These are phyloP conservation scores for Sebastes steindachneri DNA, from an alignment of 2,797 vertebrate genomes.

Conservation along the genomic window DNA sequence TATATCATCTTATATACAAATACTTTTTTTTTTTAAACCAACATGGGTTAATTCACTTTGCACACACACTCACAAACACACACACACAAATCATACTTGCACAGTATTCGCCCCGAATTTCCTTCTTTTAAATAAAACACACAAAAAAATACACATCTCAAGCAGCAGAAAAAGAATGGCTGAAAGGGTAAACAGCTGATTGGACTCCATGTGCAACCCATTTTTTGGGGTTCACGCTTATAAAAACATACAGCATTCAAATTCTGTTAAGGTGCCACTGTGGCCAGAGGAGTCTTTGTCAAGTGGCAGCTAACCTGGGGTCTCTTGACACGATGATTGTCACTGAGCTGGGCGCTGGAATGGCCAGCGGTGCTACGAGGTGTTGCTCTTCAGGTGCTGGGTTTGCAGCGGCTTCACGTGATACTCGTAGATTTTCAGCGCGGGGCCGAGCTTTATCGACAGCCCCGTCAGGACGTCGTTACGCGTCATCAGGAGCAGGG, in stretches of 20 bases:
- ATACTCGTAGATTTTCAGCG: slow-evolving; percentile 99
- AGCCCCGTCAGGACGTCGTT: slow-evolving; percentile 98
- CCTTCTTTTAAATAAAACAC: slow-evolving; percentile 67
- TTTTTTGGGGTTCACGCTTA: slow-evolving; percentile 47
- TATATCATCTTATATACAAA: slow-evolving; percentile 78
- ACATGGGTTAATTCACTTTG: slow-evolving; percentile 54
- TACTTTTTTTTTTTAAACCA: slow-evolving; percentile 54
- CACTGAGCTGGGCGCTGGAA: slow-evolving; percentile 52
- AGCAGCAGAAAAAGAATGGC: slow-evolving; percentile 74
- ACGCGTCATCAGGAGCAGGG: slow-evolving; percentile 97
- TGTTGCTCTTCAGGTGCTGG: slow-evolving; percentile 94
- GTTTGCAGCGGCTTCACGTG: slow-evolving; percentile 98
- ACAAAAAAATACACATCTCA: slow-evolving; percentile 50
- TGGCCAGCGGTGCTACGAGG: slow-evolving; percentile 82
- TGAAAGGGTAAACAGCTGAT: slow-evolving; percentile 71
- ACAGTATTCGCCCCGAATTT: slow-evolving; percentile 24
- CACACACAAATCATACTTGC: slow-evolving; percentile 32
- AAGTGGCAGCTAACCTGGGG: slow-evolving; percentile 70
- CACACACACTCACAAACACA: slow-evolving; percentile 9
- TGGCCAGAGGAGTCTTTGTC: slow-evolving; percentile 65
- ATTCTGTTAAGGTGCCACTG: slow-evolving; percentile 71
- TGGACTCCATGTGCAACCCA: slow-evolving; percentile 59
- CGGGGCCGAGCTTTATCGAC: slow-evolving; percentile 97
- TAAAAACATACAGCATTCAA: slow-evolving; percentile 73
- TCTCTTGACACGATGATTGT: slow-evolving; percentile 76